Conservation (phyloP, 1,140 invertebrate species). For the Anastatus disparis region DNA sequence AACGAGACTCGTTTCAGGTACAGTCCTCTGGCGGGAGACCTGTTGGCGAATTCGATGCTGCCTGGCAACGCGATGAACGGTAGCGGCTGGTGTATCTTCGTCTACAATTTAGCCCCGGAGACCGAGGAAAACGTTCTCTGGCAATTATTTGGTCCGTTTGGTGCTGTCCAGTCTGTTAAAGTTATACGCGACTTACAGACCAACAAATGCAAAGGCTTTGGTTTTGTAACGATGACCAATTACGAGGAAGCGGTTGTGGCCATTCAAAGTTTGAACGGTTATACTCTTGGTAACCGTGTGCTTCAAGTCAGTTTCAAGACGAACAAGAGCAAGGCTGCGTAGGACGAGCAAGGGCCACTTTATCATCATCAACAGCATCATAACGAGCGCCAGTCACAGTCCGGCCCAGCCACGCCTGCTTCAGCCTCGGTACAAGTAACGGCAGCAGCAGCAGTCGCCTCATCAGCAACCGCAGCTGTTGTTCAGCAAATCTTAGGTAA, state of each 20-base stretch:
- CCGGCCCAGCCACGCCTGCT: conserved; percentile 35
- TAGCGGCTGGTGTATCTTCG: conserved; percentile 98
- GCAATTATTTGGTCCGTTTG: conserved; percentile 99
- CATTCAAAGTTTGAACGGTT: conserved; percentile 97
- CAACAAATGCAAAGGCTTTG: conserved; percentile 99
- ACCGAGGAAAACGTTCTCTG: conserved; percentile 98
- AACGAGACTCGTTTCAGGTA: conserved; percentile 74
- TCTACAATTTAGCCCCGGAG: conserved; percentile 98
- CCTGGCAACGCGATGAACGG: conserved; percentile 84
- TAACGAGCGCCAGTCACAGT: conserved; percentile 26
- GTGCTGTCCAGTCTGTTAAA: conserved; percentile 98
- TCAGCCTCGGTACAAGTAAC: background rate
- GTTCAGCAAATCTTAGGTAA: conserved; percentile 24
- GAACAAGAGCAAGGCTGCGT: conserved; percentile 91
- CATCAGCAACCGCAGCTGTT: background rate
- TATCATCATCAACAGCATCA: conserved; percentile 40
- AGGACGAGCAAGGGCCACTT: conserved; percentile 62
- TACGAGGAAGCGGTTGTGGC: conserved; percentile 98
- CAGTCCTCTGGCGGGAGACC: conserved; percentile 92
- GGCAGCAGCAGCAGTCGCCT: conserved; percentile 5
- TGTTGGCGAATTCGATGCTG: conserved; percentile 87
- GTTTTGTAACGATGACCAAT: conserved; percentile 99
- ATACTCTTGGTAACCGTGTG: conserved; percentile 95
- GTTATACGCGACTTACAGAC: conserved; percentile 97
- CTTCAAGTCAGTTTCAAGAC: conserved; percentile 99